Conservation (phyloP, 1,140 invertebrate genomes). For the Dolichoris vasculosae region DNA sequence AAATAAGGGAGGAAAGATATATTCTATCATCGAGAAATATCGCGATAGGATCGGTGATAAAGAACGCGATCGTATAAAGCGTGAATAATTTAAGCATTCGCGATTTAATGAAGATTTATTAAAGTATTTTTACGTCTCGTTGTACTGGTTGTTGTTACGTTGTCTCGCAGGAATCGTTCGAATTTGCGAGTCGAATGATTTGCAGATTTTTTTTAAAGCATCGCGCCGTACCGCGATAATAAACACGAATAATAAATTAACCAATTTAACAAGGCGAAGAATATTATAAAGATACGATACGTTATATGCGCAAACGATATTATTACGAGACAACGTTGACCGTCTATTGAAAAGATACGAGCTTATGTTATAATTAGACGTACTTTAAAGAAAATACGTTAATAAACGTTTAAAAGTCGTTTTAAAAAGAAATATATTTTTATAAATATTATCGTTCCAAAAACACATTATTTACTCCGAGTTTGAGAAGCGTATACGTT, state of each 20-base stretch:
- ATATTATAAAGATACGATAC: neutral
- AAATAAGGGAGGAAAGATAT: neutral
- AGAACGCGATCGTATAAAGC: neutral
- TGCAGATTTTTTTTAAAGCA: neutral
- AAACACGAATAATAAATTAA: neutral
- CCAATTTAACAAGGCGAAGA: neutral
- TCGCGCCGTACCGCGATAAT: neutral
- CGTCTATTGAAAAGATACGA: no score
- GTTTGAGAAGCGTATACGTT: no score
- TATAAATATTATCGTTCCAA: no score
- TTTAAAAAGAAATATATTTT: no score
- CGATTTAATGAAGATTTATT: constrained; percentile 43
- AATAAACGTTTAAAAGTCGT: no score
- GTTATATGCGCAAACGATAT: no score
- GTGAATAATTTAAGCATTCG: neutral
- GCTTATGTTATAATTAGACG: no score
- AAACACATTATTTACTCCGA: no score
- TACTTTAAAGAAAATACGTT: no score
- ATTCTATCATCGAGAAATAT: constrained; percentile 22
- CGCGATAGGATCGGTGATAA: constrained; percentile 3
- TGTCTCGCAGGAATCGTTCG: neutral
- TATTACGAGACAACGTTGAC: no score
- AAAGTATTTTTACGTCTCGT: constrained; percentile 14
- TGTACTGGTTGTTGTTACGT: neutral
- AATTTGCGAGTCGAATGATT: constrained; percentile 11